Base-by-base conservation (phyloP, 1,140 invertebrate species). In the Leguminivora glycinivorella region DNA sequence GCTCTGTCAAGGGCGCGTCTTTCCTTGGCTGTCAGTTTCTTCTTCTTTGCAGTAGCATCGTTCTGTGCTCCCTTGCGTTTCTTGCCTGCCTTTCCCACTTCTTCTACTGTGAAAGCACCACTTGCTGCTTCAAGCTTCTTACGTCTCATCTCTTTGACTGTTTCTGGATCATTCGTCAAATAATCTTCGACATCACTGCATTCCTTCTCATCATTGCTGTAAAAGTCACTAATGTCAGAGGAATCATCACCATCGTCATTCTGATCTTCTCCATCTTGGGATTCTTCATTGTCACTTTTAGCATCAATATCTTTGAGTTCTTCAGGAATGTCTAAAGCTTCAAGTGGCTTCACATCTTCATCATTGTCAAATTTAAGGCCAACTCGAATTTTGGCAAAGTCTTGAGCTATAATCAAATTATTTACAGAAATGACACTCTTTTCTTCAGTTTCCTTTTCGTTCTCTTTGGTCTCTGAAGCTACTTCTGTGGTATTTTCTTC, bases 381-480 rank as follows among this genome's bases (percentile, higher is more conserved):
- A 38, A 97, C 95, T 74, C 94, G 93, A 79, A 97, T 97, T 90
- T 97, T 96, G 12, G 93, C 93, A 83, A 96, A 96, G 90, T 97
- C 95, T 93, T 97, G 96, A 14, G 94, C 88, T 69, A 95, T 93
- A 68, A 88, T 88, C 25, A 94, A 83, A 72, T 92, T 89, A 72
- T 87, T 90, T 26, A 92, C 87, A 70, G 82, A 80, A 56, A 88
- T 66, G 70, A 76, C 67, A 26, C 82, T 77, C 70, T 81, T 85
- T 67, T 88, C 87, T 29, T 72, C 34, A 63, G 73, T 67, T 60
- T 78, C 70, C 70, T 77, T 72, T 9, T 58, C 56, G 24, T 24
- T 63, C 56, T 76, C 74, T 58, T 80, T 68, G 24, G 72, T 26
- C 56, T 68, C 67, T 69, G 69, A 52, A 40, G 77, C 83, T 70